These are phyloP conservation scores for Odontomyia ornata DNA, from an alignment of 2,888 invertebrate genomes.

Conservation along the genomic window DNA sequence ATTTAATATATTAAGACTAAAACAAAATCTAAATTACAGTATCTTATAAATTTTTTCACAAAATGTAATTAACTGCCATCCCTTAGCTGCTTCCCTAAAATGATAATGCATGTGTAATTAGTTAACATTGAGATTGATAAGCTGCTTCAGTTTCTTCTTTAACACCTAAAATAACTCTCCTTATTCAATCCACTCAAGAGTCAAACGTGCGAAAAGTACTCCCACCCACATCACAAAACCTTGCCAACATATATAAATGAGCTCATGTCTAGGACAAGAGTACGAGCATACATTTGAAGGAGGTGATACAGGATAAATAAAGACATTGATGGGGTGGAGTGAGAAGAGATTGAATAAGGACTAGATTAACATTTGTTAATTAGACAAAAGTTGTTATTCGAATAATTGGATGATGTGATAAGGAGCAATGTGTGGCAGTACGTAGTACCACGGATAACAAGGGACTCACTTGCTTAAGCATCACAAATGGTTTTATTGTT, in stretches of 20 bases:
- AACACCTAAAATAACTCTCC: background rate
- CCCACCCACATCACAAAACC: background rate
- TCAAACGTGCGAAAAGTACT: slow-evolving; percentile 13
- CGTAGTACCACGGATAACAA: slow-evolving; percentile 31
- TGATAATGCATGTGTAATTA: slow-evolving; percentile 47
- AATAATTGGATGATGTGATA: slow-evolving; percentile 44
- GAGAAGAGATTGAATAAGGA: background rate
- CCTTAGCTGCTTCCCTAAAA: slow-evolving; percentile 9
- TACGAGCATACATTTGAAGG: background rate
- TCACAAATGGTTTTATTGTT: slow-evolving; percentile 27
- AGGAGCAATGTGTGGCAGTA: slow-evolving; percentile 25
- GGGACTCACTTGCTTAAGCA: background rate
- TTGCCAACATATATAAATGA: background rate
- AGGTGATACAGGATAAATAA: no score
- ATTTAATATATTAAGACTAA: no score
- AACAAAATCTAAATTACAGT: no score
- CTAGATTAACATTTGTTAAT: slow-evolving; percentile 43
- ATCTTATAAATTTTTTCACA: no score
- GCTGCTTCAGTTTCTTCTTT: background rate
- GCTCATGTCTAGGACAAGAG: background rate
- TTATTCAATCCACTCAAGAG: background rate
- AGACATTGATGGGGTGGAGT: background rate
- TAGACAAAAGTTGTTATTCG: slow-evolving; percentile 40
- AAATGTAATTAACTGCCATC: background rate
- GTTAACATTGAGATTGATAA: slow-evolving; percentile 48